Conservation (phyloP, 2,113 vertebrate genomes). For the Hemibagrus wyckioides region DNA sequence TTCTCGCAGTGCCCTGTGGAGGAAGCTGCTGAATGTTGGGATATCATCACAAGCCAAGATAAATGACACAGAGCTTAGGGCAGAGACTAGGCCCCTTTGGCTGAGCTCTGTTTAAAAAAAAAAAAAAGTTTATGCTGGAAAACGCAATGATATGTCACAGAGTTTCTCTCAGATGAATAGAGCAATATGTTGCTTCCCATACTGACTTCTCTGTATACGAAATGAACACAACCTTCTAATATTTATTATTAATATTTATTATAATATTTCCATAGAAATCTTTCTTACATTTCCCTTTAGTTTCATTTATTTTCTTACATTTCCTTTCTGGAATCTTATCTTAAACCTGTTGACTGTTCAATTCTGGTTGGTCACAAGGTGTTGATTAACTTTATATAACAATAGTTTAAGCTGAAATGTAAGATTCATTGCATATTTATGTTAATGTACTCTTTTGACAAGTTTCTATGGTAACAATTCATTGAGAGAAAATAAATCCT, state of each 20-base stretch:
- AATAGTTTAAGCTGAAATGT: background rate
- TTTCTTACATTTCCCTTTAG: no score
- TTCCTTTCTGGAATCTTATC: background rate
- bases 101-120: slow-evolving; percentile 17
- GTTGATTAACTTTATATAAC: no score
- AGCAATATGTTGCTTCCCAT: slow-evolving; percentile 20
- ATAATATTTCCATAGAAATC: no score
- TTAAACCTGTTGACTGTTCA: no score
- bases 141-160: slow-evolving; percentile 43
- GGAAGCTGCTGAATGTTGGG: slow-evolving; percentile 53
- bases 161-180: slow-evolving; percentile 32
- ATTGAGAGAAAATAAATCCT: no score
- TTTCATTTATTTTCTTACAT: background rate
- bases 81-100: slow-evolving; percentile 31
- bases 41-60: slow-evolving; percentile 56
- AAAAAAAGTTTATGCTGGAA: slow-evolving; percentile 45
- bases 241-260: background rate
- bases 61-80: slow-evolving; percentile 54
- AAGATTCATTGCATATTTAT: background rate
- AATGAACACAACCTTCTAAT: background rate
- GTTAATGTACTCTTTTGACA: background rate
- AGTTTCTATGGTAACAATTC: background rate
- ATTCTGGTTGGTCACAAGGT: no score
- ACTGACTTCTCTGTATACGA: slow-evolving; percentile 20
- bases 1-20: slow-evolving; percentile 47